Evolutionary conservation across 2,797 vertebrate species (phyloP), one percentile per base, ranked within the genome.

Genomic region (Enteromius fasciolatus): DNA sequence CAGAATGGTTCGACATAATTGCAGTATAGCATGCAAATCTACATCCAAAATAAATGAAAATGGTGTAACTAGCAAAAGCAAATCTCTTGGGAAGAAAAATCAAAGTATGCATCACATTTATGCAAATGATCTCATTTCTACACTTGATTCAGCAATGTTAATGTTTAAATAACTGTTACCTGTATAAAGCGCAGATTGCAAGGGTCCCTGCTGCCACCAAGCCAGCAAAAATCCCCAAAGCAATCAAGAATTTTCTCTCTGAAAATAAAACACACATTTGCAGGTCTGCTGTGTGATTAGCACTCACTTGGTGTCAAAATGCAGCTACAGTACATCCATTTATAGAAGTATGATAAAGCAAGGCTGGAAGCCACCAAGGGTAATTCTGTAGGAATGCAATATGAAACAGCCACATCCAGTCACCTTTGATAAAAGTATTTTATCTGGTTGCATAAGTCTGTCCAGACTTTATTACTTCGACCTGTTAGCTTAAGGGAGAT

Each of bases 221-320:
- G 52, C 84, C 81, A 28, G 84, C 82, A 61, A 89, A 86, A 46
- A 89, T 78, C 15, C 82, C 85, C 64, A 83, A 50, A 48, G 88
- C 86, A 80, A 89, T 86, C 1, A 75, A 81, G 41, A 87, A 73
- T 31, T 54, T 87, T 39, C 79, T 57, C 33, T 90, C 89, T 90
- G 87, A 59, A 75, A 75, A 59, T 57, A 86, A 84, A n/a, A 86
- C 12, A 78, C 54, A 74, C 28, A 66, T 46, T 5, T 28, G 39
- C 39, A 54, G 54, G 25, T 73, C 12, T 78, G 63, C 28, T 25
- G 28, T 5, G 54, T 23, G 31, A 75, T 82, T 39, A 67, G n/a
- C 33, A 20, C 73, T 66, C 15, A 20, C 25, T 23, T 64, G 14
- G 41, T 44, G 31, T 76, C 23, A 36, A 59, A 41, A 54, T 52